These are phyloP conservation scores for Pachymerium ferrugineum DNA, from an alignment of 2,888 invertebrate species.

Conservation along the genomic window DNA sequence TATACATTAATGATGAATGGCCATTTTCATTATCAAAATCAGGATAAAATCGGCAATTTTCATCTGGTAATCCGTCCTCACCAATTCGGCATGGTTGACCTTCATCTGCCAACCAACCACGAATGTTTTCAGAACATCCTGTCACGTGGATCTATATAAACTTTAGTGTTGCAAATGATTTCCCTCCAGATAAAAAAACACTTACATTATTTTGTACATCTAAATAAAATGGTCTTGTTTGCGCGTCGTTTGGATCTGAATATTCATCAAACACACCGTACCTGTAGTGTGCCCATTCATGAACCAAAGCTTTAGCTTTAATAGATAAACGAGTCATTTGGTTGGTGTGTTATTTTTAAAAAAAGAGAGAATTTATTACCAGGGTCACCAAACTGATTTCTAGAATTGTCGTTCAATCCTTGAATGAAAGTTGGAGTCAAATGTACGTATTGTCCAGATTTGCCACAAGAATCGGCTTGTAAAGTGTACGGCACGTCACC, in stretches of 20 bases:
- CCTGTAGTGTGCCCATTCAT: conserved; percentile 43
- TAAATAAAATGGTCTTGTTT: conserved; percentile 37
- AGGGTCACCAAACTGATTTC: conserved; percentile 33
- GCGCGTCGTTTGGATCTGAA: conserved; percentile 38
- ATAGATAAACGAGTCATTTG: neutral
- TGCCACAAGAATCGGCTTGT: conserved; percentile 43
- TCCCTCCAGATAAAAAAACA: neutral
- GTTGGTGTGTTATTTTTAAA: neutral
- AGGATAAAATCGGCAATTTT: conserved; percentile 36
- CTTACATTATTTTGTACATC: conserved; percentile 37
- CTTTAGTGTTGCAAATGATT: neutral
- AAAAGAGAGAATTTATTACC: conserved; percentile 16
- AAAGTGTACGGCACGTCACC: conserved; percentile 42
- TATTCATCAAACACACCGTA: conserved; percentile 44
- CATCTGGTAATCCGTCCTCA: conserved; percentile 35
- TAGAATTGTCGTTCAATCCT: conserved; percentile 30
- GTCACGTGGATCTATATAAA: conserved; percentile 39
- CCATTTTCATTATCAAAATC: conserved; percentile 34
- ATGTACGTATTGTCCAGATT: conserved; percentile 41
- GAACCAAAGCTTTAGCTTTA: conserved; percentile 37
- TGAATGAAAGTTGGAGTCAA: conserved; percentile 38
- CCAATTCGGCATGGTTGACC: conserved; percentile 38
- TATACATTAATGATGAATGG: conserved; percentile 40
- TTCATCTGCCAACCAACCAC: conserved; percentile 39
- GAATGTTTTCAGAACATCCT: conserved; percentile 39